Percentiles rank a stretch among this genome's conserved stretches.
phyloP scores from a whole-genome alignment of 2,797 vertebrate species.

The Tokudaia tokunoshimensis region DNA sequence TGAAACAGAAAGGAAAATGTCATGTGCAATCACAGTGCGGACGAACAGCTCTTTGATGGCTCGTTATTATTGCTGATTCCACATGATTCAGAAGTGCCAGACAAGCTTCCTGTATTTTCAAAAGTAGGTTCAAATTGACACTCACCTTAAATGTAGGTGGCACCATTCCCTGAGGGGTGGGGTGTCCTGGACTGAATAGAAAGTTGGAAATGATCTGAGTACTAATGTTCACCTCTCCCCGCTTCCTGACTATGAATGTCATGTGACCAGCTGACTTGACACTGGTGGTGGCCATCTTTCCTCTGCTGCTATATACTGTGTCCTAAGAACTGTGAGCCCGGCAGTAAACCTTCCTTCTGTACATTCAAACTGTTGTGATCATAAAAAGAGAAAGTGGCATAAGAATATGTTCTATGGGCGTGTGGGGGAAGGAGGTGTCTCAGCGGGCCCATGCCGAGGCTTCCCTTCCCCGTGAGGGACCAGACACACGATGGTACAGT shows the following conservation, averaged over 20 bases:
- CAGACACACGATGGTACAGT: too few species aligned
- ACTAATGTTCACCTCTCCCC: neutral
- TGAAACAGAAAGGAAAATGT: conserved; percentile 40
- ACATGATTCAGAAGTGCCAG: neutral
- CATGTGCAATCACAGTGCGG: neutral
- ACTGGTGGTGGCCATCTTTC: too few species aligned
- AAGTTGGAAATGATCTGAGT: neutral
- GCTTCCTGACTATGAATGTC: neutral
- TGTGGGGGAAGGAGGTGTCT: too few species aligned
- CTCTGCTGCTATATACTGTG: neutral
- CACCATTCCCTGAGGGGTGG: neutral
- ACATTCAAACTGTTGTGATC: neutral
- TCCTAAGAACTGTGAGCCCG: neutral
- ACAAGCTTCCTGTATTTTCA: neutral
- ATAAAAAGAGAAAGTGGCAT: too few species aligned
- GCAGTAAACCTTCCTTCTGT: neutral
- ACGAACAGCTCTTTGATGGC: neutral
- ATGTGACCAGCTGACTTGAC: neutral
- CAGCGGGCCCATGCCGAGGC: too few species aligned
- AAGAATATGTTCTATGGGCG: too few species aligned
- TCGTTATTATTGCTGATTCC: too few species aligned
- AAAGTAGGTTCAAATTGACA: neutral
- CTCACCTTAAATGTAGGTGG: neutral
- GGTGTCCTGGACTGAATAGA: neutral
- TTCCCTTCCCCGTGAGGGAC: too few species aligned